Percentiles rank a stretch among this genome's conserved stretches.
phyloP scores from a whole-genome alignment of 2,888 invertebrate species.

The Lasioglossum calceatum region DNA sequence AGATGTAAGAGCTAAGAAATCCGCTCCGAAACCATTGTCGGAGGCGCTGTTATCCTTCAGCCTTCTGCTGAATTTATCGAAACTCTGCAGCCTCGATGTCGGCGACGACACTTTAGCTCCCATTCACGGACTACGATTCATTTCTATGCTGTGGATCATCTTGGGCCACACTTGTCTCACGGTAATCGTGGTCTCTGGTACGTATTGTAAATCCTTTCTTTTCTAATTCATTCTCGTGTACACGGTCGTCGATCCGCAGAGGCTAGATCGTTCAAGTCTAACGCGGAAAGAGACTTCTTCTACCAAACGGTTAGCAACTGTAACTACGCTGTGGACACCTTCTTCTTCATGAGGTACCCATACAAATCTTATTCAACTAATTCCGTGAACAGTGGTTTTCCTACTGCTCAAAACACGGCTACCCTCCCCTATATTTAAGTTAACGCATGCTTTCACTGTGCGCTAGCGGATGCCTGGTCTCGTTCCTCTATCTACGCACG shows the following conservation, averaged over 20 bases:
- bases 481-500: conserved; percentile 89
- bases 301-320: conserved; percentile 86
- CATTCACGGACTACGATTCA: conserved; percentile 87
- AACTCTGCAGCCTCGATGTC: conserved; percentile 74
- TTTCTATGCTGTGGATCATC: conserved; percentile 89
- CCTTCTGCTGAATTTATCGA: conserved; percentile 76
- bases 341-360: conserved; percentile 87
- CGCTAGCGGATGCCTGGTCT: conserved; percentile 89
- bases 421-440: neutral
- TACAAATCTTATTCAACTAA: neutral
- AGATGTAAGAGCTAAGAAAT: conserved; percentile 72
- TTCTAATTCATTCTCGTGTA: neutral
- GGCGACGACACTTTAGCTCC: conserved; percentile 86
- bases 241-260: conserved; percentile 82
- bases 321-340: conserved; percentile 87
- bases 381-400: no score
- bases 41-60: conserved; percentile 78
- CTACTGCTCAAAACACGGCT: no score
- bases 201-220: neutral
- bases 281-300: conserved; percentile 83
- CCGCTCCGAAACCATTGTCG: conserved; percentile 72
- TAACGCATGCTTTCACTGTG: neutral
- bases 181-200: conserved; percentile 78
- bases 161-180: conserved; percentile 79
- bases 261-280: conserved; percentile 84